Evolutionary conservation across 2,888 invertebrate genomes (phyloP).

Genomic region (Epinotia demarniana): DNA sequence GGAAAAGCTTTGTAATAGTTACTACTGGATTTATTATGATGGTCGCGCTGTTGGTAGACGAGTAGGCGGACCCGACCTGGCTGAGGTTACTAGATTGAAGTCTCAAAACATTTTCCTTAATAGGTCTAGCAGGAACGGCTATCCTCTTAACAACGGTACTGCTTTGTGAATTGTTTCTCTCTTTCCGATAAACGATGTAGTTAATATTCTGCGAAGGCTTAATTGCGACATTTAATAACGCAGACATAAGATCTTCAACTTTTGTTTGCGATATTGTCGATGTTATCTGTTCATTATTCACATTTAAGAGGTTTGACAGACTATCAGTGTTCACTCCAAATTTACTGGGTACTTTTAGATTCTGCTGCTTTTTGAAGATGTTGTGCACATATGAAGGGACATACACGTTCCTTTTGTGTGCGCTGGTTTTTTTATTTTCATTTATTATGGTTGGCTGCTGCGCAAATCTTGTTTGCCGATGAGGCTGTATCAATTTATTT

Average conservation of each 20-base stretch:
- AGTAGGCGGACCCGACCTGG: constrained; percentile 68
- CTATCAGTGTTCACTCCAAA: constrained; percentile 54
- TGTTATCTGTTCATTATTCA: constrained; percentile 48
- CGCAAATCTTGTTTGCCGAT: constrained; percentile 15
- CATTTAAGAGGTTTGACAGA: constrained; percentile 46
- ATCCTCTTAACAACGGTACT: constrained; percentile 50
- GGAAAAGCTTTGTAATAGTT: constrained; percentile 53
- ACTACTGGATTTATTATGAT: constrained; percentile 59
- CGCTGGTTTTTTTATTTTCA: constrained; percentile 9
- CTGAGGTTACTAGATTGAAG: constrained; percentile 58
- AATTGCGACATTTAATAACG: constrained; percentile 59
- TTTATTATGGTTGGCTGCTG: constrained; percentile 11
- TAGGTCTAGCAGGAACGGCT: constrained; percentile 20
- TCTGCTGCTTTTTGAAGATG: constrained; percentile 19
- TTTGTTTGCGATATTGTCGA: constrained; percentile 47
- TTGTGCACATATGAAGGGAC: constrained; percentile 29
- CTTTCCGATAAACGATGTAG: constrained; percentile 65
- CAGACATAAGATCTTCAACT: constrained; percentile 57
- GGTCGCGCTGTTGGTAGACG: constrained; percentile 69
- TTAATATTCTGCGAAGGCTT: constrained; percentile 54
- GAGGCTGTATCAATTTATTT: background rate
- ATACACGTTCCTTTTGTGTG: constrained; percentile 9
- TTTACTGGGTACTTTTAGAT: constrained; percentile 42
- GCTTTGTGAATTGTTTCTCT: constrained; percentile 55
- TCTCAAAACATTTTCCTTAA: constrained; percentile 48